A percentile compares a stretch with the other conserved stretches of the same genome.
Evolutionary conservation across 2,113 vertebrate genomes (phyloP).

Genomic region (Datnioides undecimradiatus): DNA sequence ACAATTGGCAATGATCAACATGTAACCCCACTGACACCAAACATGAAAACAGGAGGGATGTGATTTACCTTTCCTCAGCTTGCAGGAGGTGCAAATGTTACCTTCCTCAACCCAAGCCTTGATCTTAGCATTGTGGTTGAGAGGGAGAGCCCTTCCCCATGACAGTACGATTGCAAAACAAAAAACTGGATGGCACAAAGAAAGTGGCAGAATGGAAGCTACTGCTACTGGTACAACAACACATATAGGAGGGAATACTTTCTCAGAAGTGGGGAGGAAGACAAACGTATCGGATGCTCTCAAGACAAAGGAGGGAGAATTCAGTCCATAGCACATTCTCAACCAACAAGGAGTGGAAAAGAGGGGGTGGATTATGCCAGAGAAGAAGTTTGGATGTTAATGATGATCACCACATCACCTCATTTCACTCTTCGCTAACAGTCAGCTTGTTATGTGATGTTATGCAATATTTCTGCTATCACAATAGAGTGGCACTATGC

Average conservation of each 20-base stretch:
- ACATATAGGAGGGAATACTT: conserved; percentile 65
- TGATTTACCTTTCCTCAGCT: conserved; percentile 83
- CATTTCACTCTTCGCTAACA: conserved; percentile 44
- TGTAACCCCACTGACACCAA: conserved; percentile 78
- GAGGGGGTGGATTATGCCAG: conserved; percentile 75
- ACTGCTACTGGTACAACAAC: conserved; percentile 80
- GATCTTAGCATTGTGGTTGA: conserved; percentile 78
- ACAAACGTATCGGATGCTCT: conserved; percentile 81
- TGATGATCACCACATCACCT: conserved; percentile 48
- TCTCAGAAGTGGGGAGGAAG: conserved; percentile 74
- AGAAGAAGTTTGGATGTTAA: conserved; percentile 49
- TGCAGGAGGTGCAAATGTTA: conserved; percentile 77
- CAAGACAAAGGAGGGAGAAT: conserved; percentile 85
- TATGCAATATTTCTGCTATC: conserved; percentile 15
- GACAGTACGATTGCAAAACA: conserved; percentile 72
- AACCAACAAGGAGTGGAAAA: conserved; percentile 76
- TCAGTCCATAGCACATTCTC: conserved; percentile 83
- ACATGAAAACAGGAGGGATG: conserved; percentile 81
- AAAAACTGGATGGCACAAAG: conserved; percentile 71
- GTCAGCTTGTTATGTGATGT: conserved; percentile 38
- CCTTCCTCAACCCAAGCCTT: conserved; percentile 83
- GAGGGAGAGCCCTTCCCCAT: conserved; percentile 72
- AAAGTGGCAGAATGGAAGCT: conserved; percentile 77
- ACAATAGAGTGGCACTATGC: conserved; percentile 10
- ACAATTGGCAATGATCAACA: conserved; percentile 71